phyloP scores from a whole-genome alignment of 1,140 invertebrate genomes.

The Pseudomyrmex pallidus region DNA sequence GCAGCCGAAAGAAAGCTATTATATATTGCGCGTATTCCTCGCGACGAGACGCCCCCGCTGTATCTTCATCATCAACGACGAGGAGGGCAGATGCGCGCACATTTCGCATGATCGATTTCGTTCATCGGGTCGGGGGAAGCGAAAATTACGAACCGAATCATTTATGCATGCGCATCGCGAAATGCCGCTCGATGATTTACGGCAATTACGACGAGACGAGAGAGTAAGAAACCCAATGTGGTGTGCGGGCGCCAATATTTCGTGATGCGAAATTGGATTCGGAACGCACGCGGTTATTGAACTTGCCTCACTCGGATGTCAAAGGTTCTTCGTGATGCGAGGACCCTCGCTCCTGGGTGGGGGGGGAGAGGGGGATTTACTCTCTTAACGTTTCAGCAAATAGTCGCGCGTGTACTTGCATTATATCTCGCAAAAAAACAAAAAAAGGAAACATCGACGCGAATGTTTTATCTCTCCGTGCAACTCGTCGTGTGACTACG shows the following conservation, averaged over 20 bases:
- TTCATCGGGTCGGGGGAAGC: conserved; percentile 10
- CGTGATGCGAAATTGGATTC: neutral
- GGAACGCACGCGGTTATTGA: neutral
- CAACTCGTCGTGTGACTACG: neutral
- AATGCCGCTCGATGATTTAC: neutral
- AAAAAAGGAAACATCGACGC: neutral
- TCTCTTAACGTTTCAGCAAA: neutral
- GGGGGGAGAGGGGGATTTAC: too few species aligned
- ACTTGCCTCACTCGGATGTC: too few species aligned
- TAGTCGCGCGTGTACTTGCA: neutral
- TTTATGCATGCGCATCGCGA: neutral
- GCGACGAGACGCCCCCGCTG: too few species aligned
- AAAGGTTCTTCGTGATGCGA: too few species aligned
- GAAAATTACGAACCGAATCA: conserved; percentile 29
- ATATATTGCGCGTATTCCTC: neutral
- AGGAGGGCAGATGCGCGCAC: neutral
- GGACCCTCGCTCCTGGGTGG: too few species aligned
- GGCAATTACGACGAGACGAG: conserved; percentile 10
- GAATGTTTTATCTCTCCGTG: neutral
- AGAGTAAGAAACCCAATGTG: neutral
- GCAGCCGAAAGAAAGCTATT: too few species aligned
- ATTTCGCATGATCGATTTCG: conserved; percentile 9
- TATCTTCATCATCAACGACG: neutral
- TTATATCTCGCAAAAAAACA: neutral
- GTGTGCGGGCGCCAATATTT: neutral